phyloP scores from a whole-genome alignment of 2,113 vertebrate species.

The Bos javanicus region DNA sequence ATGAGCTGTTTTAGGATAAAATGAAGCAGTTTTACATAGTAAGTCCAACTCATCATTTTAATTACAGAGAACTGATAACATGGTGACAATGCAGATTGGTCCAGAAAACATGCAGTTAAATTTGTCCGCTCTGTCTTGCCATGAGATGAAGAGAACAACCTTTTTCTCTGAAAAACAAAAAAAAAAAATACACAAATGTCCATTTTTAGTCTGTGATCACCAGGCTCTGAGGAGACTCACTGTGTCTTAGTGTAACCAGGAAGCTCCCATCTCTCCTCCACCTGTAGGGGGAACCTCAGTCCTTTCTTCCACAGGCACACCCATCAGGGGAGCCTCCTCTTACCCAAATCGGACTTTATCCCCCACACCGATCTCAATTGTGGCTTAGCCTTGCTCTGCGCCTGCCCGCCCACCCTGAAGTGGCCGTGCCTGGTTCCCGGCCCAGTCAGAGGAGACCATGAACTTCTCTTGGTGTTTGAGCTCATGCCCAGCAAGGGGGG shows the following conservation, averaged over 20 bases:
- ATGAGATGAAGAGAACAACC: background rate
- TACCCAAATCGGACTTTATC: background rate
- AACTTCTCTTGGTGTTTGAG: background rate
- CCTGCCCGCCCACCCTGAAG: background rate
- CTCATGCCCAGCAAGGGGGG: background rate
- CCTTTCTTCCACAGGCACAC: background rate
- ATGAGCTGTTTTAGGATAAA: background rate
- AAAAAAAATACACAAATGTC: background rate
- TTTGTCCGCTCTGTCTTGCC: background rate
- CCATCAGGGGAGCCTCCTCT: background rate
- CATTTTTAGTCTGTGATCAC: background rate
- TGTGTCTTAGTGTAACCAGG: background rate
- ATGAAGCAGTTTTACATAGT: no score
- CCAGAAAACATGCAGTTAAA: background rate
- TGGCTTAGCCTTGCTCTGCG: background rate
- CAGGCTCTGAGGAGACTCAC: background rate
- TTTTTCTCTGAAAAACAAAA: background rate
- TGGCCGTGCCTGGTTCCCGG: background rate
- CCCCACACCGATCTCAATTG: background rate
- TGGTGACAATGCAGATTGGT: no score
- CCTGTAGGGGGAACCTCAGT: background rate
- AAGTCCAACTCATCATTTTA: background rate
- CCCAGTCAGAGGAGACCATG: background rate
- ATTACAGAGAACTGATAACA: background rate
- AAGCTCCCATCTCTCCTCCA: background rate